Percentiles rank a stretch among this genome's conserved stretches.
Evolutionary conservation across 2,888 invertebrate species (phyloP).

Genomic region (Xiphydria camelus): DNA sequence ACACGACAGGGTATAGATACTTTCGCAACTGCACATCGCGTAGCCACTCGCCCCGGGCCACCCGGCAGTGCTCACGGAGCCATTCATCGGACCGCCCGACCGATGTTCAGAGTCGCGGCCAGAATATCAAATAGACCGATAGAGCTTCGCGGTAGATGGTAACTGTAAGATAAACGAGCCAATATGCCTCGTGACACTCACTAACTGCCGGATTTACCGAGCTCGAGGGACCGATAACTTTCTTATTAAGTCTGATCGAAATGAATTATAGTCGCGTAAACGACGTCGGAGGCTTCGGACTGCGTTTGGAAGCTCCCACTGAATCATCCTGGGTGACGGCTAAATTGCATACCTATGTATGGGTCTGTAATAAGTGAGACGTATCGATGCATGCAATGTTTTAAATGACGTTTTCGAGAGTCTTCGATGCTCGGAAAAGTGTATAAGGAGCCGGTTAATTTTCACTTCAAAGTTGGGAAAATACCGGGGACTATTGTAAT

Average conservation of each 20-base stretch:
- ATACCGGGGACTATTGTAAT: no score
- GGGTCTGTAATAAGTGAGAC: no score
- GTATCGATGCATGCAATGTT: no score
- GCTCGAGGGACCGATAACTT: constrained; percentile 48
- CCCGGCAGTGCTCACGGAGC: constrained; percentile 20
- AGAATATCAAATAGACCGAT: constrained; percentile 46
- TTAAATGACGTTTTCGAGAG: no score
- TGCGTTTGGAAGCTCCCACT: no score
- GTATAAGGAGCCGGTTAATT: no score
- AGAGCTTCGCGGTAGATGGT: constrained; percentile 35
- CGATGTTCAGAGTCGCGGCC: background rate
- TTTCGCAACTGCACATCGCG: background rate
- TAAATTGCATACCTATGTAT: no score
- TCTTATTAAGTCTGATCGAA: constrained; percentile 40
- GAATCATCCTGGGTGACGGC: no score
- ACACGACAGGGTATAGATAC: no score
- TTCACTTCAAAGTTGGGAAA: no score
- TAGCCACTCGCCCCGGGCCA: background rate
- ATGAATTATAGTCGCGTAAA: constrained; percentile 16
- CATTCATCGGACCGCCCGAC: constrained; percentile 3
- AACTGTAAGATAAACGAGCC: constrained; percentile 49
- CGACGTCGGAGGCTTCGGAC: constrained; percentile 8
- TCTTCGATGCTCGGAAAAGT: no score
- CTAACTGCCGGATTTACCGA: constrained; percentile 47
- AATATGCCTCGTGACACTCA: constrained; percentile 45